Percentiles rank a stretch among this genome's conserved stretches.
Evolutionary conservation across 2,113 vertebrate species (phyloP).

Genomic region (Melanerpes formicivorus): DNA sequence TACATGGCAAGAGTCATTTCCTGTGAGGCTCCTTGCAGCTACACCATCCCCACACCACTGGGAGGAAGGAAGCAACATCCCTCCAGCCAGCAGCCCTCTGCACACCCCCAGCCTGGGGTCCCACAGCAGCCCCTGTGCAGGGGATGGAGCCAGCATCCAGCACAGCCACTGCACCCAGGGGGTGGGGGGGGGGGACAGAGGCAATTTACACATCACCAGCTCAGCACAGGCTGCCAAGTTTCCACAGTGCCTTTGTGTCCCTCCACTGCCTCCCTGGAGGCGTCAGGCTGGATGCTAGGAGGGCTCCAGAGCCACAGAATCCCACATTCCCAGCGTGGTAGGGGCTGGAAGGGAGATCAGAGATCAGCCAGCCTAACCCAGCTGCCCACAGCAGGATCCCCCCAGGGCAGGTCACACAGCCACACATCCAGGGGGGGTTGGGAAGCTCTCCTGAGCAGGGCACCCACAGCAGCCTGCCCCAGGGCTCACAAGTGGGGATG

Average conservation of each 20-base stretch:
- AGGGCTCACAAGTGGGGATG: no score
- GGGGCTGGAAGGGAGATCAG: no score
- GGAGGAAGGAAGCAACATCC: not conserved
- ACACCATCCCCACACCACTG: not conserved
- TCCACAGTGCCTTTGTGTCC: not conserved
- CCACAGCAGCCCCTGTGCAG: rapidly evolving
- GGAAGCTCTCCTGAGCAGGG: no score
- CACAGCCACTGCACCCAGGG: no score
- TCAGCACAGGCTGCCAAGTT: not conserved
- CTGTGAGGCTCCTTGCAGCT: not conserved
- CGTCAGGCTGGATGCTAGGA: not conserved
- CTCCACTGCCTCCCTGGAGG: not conserved
- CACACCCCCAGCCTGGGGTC: rapidly evolving
- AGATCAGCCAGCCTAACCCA: no score
- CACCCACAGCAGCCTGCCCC: no score
- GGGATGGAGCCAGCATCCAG: not conserved
- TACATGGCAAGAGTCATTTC: conserved; percentile 3
- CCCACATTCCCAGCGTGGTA: no score
- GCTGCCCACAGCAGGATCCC: no score
- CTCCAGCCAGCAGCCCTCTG: not conserved
- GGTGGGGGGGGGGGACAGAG: no score
- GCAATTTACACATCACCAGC: not conserved
- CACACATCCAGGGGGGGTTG: no score
- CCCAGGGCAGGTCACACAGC: no score
- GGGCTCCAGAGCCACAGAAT: not conserved